Evolutionary conservation across 1,140 invertebrate genomes (phyloP).

Genomic region (Andrena cerasifolii): DNA sequence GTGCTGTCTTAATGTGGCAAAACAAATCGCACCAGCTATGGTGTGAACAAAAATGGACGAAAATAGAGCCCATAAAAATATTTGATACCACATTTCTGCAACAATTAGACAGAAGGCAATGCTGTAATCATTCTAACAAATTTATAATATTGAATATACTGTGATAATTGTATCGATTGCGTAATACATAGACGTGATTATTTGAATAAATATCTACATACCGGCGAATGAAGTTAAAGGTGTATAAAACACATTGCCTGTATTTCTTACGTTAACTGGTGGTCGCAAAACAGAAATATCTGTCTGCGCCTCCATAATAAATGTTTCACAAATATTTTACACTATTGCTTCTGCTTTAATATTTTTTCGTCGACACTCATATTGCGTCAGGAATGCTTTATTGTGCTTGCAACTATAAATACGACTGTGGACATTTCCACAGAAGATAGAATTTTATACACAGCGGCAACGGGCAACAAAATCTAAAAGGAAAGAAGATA

Average conservation of each 20-base stretch:
- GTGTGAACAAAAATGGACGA: constrained; percentile 96
- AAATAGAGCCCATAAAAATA: constrained; percentile 96
- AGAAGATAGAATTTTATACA: constrained; percentile 12
- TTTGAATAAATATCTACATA: constrained; percentile 53
- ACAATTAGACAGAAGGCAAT: constrained; percentile 72
- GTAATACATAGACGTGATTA: constrained; percentile 1
- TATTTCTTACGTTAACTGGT: constrained; percentile 56
- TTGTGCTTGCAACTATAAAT: neutral
- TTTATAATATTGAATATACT: constrained; percentile 2
- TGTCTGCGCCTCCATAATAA: constrained; percentile 52
- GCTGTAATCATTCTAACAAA: constrained; percentile 7
- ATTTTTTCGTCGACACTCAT: neutral
- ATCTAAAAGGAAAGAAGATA: constrained; percentile 4
- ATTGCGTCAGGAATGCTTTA: constrained; percentile 1
- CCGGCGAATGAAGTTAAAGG: constrained; percentile 77
- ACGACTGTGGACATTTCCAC: neutral
- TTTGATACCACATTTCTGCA: constrained; percentile 97
- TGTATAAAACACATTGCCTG: constrained; percentile 67
- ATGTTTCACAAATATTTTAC: constrained; percentile 6
- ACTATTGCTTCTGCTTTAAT: neutral
- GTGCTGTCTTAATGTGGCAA: constrained; percentile 94
- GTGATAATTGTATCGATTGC: constrained; percentile 4
- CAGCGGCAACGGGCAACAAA: neutral
- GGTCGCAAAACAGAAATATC: constrained; percentile 44
- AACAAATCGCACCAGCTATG: constrained; percentile 94